phyloP scores from a whole-genome alignment of 30 jellyfish, hydroid and myxozoan genomes.

The Pseudorhiza aurosa region DNA sequence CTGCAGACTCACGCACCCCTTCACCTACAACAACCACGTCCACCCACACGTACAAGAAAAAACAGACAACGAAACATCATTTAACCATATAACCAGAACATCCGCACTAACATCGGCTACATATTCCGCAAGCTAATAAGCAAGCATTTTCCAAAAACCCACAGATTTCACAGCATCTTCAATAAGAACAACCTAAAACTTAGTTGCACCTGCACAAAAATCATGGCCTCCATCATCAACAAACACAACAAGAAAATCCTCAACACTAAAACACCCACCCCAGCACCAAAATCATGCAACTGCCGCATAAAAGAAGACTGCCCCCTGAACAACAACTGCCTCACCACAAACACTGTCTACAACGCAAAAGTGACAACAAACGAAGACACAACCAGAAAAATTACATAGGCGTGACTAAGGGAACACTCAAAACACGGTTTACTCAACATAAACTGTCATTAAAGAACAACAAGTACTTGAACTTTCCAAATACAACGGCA shows the following conservation, averaged over 20 bases:
- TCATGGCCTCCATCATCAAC: conserved; percentile 22
- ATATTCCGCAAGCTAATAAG: conserved; percentile 29
- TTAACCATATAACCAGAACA: conserved; percentile 59
- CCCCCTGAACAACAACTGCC: conserved; percentile 63
- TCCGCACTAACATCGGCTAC: conserved; percentile 69
- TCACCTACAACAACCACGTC: conserved; percentile 32
- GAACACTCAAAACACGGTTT: too few relatives aligned
- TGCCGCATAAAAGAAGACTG: conserved; percentile 54
- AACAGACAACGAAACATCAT: conserved; percentile 43
- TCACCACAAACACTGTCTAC: conserved; percentile 33
- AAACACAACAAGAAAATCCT: conserved; percentile 50
- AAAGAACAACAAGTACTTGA: too few relatives aligned
- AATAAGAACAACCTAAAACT: conserved; percentile 49
- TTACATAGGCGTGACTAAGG: neutral
- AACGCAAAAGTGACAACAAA: conserved; percentile 17
- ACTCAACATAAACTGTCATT: too few relatives aligned
- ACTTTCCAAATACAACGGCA: too few relatives aligned
- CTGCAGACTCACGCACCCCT: conserved; percentile 15
- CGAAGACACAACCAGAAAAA: neutral
- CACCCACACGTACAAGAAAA: conserved; percentile 8
- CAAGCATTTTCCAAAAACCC: conserved; percentile 66
- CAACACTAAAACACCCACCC: conserved; percentile 1
- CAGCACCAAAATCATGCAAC: conserved; percentile 30
- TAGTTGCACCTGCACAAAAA: conserved; percentile 60
- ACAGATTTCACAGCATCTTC: conserved; percentile 40